These are phyloP conservation scores for Corapipo altera DNA, from an alignment of 2,113 vertebrate species.

Conservation along the genomic window DNA sequence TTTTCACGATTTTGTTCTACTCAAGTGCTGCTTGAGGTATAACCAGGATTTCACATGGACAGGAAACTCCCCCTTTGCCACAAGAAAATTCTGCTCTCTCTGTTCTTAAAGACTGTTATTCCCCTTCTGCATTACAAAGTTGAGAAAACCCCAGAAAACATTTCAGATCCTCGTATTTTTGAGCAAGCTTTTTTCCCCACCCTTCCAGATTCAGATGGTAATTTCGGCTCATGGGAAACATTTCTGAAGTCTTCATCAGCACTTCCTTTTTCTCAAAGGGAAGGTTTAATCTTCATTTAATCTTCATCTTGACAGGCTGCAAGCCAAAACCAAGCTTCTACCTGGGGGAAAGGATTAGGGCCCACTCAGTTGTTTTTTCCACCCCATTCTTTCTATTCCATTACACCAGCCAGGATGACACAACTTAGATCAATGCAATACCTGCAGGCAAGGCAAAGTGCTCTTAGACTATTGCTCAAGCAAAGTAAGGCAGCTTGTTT, in stretches of 20 bases:
- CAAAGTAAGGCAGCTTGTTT: background rate
- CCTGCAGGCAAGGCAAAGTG: rapidly evolving
- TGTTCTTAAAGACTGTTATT: constrained; percentile 21
- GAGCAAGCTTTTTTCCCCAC: background rate
- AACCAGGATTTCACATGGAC: background rate
- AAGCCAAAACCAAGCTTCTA: background rate
- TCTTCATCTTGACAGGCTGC: background rate
- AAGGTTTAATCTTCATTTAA: background rate
- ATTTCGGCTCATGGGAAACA: background rate
- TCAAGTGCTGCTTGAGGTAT: background rate
- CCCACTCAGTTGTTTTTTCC: background rate
- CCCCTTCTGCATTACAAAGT: constrained; percentile 10
- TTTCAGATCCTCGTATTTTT: constrained; percentile 40
- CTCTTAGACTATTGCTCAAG: background rate
- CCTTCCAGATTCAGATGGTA: background rate
- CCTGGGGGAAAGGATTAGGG: background rate
- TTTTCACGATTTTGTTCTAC: background rate
- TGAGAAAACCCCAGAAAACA: constrained; percentile 29
- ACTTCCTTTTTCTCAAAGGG: background rate
- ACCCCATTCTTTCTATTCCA: background rate
- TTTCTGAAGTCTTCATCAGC: background rate
- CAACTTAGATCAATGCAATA: background rate
- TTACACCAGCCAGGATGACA: background rate
- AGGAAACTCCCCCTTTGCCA: constrained; percentile 1
- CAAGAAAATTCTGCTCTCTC: background rate